Evolutionary conservation across 2,797 vertebrate species (phyloP).

Genomic region (Valencia hispanica): DNA sequence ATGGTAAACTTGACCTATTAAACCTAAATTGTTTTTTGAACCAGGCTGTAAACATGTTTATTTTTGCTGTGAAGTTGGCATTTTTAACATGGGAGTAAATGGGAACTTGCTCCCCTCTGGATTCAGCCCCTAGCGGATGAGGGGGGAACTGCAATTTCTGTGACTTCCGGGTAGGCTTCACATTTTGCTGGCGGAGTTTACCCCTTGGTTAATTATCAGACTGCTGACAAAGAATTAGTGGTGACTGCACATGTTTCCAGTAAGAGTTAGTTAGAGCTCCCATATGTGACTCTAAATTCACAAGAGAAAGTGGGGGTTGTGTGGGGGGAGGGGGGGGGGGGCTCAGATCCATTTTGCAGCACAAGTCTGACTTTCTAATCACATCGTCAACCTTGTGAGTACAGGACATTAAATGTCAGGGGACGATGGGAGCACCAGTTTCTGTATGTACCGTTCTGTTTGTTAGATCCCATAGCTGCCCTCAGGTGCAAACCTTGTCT

Average conservation of each 20-base stretch:
- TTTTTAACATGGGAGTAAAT: too few relatives aligned
- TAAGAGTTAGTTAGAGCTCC: slow-evolving; percentile 10
- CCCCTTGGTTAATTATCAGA: slow-evolving; percentile 3
- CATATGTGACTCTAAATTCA: slow-evolving; percentile 27
- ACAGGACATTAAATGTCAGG: slow-evolving; percentile 71
- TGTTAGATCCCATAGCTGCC: slow-evolving; percentile 24
- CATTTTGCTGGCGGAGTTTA: too few relatives aligned
- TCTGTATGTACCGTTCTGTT: slow-evolving; percentile 55
- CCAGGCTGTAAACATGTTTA: too few relatives aligned
- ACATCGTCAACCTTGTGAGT: slow-evolving; percentile 64
- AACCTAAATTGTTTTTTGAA: too few relatives aligned
- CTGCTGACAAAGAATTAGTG: slow-evolving; percentile 17
- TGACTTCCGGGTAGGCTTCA: too few relatives aligned
- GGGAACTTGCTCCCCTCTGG: too few relatives aligned
- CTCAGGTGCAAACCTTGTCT: slow-evolving; percentile 40
- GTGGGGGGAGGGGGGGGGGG: slow-evolving; percentile 33
- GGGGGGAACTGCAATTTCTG: too few relatives aligned
- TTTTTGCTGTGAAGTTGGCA: too few relatives aligned
- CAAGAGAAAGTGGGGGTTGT: slow-evolving; percentile 33
- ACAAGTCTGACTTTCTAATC: slow-evolving; percentile 64
- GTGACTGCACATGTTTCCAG: slow-evolving; percentile 16
- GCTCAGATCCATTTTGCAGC: slow-evolving; percentile 49
- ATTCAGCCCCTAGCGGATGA: too few relatives aligned
- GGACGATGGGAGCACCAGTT: slow-evolving; percentile 64
- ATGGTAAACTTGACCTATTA: too few relatives aligned